Percentiles rank a stretch among this genome's conserved stretches.
Evolutionary conservation across 2,113 vertebrate species (phyloP).

Genomic region (Tapirus terrestris): DNA sequence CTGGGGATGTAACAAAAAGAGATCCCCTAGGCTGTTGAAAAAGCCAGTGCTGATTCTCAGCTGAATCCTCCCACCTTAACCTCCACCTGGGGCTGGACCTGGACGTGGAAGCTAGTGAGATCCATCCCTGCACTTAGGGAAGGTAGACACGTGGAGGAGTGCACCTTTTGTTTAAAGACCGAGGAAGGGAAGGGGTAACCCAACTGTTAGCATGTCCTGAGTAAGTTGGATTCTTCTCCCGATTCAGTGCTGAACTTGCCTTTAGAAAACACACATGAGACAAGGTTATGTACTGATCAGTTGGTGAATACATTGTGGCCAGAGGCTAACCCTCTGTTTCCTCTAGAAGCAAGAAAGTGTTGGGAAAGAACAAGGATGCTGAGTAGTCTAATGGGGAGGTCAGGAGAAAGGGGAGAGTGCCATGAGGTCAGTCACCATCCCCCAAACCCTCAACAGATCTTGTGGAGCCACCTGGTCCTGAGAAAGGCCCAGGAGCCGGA

Average conservation of each 20-base stretch:
- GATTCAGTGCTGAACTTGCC: rapidly evolving
- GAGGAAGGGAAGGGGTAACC: rapidly evolving
- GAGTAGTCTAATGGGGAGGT: rapidly evolving
- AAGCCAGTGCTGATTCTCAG: not conserved
- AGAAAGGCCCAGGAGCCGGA: not conserved
- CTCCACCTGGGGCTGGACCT: not conserved
- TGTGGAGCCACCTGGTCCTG: rapidly evolving
- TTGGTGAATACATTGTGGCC: not conserved
- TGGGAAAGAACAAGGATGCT: not conserved
- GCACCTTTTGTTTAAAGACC: not conserved
- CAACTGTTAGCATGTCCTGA: rapidly evolving
- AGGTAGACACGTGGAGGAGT: not conserved
- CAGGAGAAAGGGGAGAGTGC: not conserved
- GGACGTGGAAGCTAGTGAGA: not conserved
- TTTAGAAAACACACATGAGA: not conserved
- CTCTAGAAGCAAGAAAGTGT: not conserved
- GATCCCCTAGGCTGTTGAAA: not conserved
- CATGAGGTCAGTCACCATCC: rapidly evolving
- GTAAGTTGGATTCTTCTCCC: not conserved
- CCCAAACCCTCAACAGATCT: not conserved
- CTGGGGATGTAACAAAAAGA: not conserved
- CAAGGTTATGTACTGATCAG: rapidly evolving
- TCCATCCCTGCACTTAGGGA: not conserved
- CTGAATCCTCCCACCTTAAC: no score
- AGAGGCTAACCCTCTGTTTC: not conserved